A percentile compares a stretch with the other conserved stretches of the same genome.
phyloP scores from a whole-genome alignment of 2,888 invertebrate species.

The Lagria hirta region DNA sequence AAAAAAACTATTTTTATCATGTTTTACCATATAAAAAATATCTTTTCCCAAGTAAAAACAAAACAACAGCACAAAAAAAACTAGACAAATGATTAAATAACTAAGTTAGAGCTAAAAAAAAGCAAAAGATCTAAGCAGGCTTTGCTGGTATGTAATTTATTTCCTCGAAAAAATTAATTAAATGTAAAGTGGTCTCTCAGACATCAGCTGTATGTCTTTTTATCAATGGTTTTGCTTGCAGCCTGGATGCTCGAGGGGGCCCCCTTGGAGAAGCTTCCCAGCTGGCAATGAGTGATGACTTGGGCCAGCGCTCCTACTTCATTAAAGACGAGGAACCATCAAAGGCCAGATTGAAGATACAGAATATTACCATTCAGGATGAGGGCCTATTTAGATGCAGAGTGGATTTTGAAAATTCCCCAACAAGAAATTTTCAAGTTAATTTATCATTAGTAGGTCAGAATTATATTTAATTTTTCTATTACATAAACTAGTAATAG shows the following conservation, averaged over 20 bases:
- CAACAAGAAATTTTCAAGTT: constrained; percentile 82
- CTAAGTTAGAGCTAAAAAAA: background rate
- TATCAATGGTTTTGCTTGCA: constrained; percentile 50
- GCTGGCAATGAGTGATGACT: constrained; percentile 76
- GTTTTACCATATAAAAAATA: too few relatives aligned
- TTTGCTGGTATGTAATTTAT: constrained; percentile 9
- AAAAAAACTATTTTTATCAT: too few relatives aligned
- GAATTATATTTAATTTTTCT: too few relatives aligned
- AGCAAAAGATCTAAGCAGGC: background rate
- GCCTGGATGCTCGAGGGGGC: constrained; percentile 76
- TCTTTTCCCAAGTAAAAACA: too few relatives aligned
- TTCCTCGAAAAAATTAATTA: constrained; percentile 21
- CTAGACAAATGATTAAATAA: too few relatives aligned
- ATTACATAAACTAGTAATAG: too few relatives aligned
- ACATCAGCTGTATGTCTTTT: constrained; percentile 28
- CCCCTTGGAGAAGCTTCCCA: constrained; percentile 68
- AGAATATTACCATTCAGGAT: constrained; percentile 70
- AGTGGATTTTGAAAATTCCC: constrained; percentile 86
- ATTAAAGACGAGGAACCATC: constrained; percentile 70
- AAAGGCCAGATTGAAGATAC: constrained; percentile 73
- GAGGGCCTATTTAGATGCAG: constrained; percentile 86
- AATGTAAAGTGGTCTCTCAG: constrained; percentile 23
- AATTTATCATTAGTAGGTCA: constrained; percentile 87
- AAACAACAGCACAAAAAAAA: too few relatives aligned
- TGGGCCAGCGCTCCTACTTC: constrained; percentile 75